Conservation (phyloP, 2,113 vertebrate species). For the Seriola rivoliana region DNA sequence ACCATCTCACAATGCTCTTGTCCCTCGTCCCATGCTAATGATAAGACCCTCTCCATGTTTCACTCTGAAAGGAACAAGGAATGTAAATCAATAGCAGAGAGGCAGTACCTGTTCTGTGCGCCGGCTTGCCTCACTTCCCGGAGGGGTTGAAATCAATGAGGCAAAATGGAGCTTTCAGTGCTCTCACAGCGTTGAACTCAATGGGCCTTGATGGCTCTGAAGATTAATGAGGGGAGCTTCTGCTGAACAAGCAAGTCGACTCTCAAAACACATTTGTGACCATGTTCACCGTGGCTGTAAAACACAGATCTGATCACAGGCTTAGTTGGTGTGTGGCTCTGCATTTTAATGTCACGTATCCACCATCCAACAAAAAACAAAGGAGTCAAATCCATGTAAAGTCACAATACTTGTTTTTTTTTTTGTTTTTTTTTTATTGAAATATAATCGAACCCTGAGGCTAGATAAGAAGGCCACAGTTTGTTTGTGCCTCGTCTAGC, state of each 20-base stretch:
- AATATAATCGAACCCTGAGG: constrained; percentile 73
- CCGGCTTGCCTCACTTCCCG: not conserved
- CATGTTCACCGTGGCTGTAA: not conserved
- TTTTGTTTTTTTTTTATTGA: constrained; percentile 74
- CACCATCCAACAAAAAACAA: not conserved
- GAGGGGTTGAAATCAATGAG: constrained; percentile 37
- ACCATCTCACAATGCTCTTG: not conserved
- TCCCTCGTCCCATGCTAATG: not conserved
- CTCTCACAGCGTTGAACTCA: constrained; percentile 24
- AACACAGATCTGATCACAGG: not conserved
- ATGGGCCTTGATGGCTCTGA: constrained; percentile 13
- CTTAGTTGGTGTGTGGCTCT: not conserved
- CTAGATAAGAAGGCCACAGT: constrained; percentile 69
- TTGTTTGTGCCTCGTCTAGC: constrained; percentile 72
- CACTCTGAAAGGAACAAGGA: not conserved
- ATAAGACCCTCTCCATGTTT: not conserved
- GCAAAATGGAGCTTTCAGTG: constrained; percentile 54
- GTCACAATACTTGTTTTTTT: constrained; percentile 60
- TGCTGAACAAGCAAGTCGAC: constrained; percentile 57
- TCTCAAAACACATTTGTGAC: not conserved
- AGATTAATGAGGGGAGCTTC: constrained; percentile 59
- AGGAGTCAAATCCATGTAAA: not conserved
- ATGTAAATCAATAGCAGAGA: constrained; percentile 22
- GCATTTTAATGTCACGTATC: not conserved
- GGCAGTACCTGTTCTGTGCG: not conserved